A percentile compares a stretch with the other conserved stretches of the same genome.
These are phyloP conservation scores for Erythrocebus patas DNA, from an alignment of 2,113 vertebrate species.

Conservation along the genomic window DNA sequence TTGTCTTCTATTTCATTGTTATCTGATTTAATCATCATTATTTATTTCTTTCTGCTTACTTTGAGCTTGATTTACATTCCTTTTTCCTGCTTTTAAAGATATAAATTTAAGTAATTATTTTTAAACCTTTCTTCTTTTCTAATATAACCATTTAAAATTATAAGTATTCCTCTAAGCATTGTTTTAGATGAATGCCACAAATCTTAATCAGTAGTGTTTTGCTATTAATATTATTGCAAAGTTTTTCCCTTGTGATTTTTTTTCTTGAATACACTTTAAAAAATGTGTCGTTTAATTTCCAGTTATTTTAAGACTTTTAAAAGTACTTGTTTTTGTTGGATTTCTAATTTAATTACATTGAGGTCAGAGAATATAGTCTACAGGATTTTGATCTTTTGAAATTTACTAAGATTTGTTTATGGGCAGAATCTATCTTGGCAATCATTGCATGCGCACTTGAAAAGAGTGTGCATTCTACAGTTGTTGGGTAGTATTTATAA, in stretches of 20 bases:
- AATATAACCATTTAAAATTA: background rate
- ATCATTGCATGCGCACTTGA: background rate
- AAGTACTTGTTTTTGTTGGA: background rate
- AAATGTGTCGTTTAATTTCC: background rate
- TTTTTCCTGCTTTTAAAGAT: background rate
- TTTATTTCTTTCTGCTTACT: background rate
- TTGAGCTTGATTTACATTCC: background rate
- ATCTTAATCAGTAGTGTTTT: background rate
- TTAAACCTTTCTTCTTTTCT: background rate
- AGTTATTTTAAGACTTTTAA: background rate
- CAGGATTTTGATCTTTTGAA: background rate
- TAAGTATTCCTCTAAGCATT: background rate
- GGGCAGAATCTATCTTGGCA: background rate
- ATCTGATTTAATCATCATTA: background rate
- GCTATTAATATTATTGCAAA: background rate
- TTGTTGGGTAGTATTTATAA: background rate
- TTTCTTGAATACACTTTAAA: background rate
- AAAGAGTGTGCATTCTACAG: background rate
- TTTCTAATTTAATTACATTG: slow-evolving; percentile 9
- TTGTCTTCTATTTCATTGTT: background rate
- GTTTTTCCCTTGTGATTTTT: background rate
- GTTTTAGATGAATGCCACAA: background rate
- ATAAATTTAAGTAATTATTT: background rate
- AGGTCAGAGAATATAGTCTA: background rate
- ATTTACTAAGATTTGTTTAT: background rate